A percentile compares a stretch with the other conserved stretches of the same genome.
phyloP scores from a whole-genome alignment of 2,888 invertebrate genomes.

The Spodoptera littoralis region DNA sequence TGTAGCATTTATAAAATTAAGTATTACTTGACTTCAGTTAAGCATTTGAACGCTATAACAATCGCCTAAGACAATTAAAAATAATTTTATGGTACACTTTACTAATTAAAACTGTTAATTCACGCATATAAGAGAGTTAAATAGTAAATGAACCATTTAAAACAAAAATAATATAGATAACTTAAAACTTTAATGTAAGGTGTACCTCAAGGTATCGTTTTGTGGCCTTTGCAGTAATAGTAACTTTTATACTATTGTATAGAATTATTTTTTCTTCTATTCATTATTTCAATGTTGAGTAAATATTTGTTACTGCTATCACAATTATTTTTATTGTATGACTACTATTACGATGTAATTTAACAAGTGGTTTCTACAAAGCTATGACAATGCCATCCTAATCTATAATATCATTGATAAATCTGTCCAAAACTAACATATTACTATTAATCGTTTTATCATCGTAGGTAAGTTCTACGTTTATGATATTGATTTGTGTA shows the following conservation, averaged over 20 bases:
- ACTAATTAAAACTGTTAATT: too few species aligned
- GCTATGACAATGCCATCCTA: background rate
- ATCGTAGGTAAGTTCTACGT: background rate
- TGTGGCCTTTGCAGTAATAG: background rate
- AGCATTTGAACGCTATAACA: background rate
- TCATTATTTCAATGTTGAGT: too few species aligned
- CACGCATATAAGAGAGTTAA: too few species aligned
- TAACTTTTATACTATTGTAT: background rate
- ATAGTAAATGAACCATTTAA: background rate
- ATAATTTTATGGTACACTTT: too few species aligned
- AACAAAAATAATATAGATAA: background rate
- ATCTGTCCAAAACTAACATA: constrained; percentile 19
- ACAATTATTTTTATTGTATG: too few species aligned
- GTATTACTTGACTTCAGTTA: background rate
- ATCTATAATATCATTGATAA: constrained; percentile 5
- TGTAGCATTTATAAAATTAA: too few species aligned
- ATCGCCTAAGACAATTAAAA: background rate
- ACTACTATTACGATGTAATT: too few species aligned
- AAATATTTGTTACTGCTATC: too few species aligned
- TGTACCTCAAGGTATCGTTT: background rate
- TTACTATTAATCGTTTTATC: constrained; percentile 22
- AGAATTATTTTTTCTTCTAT: too few species aligned
- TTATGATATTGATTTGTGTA: constrained; percentile 14
- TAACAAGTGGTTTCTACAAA: too few species aligned
- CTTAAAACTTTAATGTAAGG: background rate